These are phyloP conservation scores for Pterostichus niger DNA, from an alignment of 2,888 invertebrate genomes.

Conservation along the genomic window DNA sequence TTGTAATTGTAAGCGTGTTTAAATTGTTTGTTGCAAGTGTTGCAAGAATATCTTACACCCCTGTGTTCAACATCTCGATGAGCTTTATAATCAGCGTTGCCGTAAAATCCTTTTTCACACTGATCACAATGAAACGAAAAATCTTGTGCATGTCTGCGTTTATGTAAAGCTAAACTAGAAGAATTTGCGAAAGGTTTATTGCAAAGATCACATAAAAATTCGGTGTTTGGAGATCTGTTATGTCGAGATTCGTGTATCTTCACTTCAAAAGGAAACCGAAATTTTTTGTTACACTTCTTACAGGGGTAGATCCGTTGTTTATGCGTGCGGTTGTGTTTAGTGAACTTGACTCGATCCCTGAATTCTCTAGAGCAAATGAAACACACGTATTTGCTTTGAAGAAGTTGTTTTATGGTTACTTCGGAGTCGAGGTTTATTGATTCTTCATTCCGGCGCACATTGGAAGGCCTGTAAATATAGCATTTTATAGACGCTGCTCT, in stretches of 20 bases:
- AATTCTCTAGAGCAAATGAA: slow-evolving; percentile 49
- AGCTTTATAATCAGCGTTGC: slow-evolving; percentile 75
- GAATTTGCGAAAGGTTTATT: slow-evolving; percentile 40
- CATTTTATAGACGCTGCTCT: slow-evolving; percentile 7
- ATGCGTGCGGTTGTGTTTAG: slow-evolving; percentile 53
- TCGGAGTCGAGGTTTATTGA: not conserved
- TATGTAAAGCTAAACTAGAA: slow-evolving; percentile 31
- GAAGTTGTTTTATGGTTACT: not conserved
- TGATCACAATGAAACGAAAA: slow-evolving; percentile 76
- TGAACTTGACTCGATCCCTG: slow-evolving; percentile 30
- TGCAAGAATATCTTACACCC: slow-evolving; percentile 76
- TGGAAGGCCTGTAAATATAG: slow-evolving; percentile 38
- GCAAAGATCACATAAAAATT: slow-evolving; percentile 44
- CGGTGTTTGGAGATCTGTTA: not conserved
- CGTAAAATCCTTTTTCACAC: slow-evolving; percentile 76
- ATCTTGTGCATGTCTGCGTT: slow-evolving; percentile 72
- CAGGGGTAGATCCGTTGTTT: slow-evolving; percentile 52
- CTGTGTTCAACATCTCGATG: slow-evolving; percentile 76
- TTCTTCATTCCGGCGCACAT: slow-evolving; percentile 1
- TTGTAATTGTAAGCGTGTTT: slow-evolving; percentile 76
- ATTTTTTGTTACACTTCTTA: slow-evolving; percentile 24
- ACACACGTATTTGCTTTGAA: slow-evolving; percentile 38
- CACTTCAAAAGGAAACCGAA: slow-evolving; percentile 58
- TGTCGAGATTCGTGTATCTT: slow-evolving; percentile 52
- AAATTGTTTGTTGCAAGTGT: slow-evolving; percentile 75